These are phyloP conservation scores for Turnix velox DNA, from an alignment of 2,113 vertebrate genomes.

Conservation along the genomic window DNA sequence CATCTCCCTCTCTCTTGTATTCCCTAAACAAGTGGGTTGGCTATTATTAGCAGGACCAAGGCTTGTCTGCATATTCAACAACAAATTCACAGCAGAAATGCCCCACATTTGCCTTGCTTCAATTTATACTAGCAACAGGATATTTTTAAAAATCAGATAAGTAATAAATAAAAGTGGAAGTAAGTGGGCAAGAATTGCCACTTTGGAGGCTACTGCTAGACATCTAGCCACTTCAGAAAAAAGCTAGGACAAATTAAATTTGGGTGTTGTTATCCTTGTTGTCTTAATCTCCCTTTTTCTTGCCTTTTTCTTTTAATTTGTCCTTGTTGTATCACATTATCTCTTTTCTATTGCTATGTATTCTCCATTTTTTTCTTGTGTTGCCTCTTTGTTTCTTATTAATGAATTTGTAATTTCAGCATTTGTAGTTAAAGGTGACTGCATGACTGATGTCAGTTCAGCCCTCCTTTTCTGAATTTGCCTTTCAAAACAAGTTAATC, in stretches of 20 bases:
- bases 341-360: not conserved
- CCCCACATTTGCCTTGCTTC: fast-evolving
- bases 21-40: not conserved
- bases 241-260: not conserved
- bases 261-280: not conserved
- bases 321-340: not conserved
- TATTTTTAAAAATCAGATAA: not conserved
- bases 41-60: not conserved
- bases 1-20: not conserved
- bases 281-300: not conserved
- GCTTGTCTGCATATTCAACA: not conserved
- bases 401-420: fast-evolving
- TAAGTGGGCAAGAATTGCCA: not conserved
- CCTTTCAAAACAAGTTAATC: conserved; percentile 7
- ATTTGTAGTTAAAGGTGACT: conserved; percentile 6
- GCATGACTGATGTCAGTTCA: conserved; percentile 9
- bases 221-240: not conserved
- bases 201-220: not conserved
- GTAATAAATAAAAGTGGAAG: not conserved
- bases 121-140: not conserved
- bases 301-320: not conserved
- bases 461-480: not conserved
- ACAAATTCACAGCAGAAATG: not conserved
- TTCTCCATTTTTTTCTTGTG: not conserved
- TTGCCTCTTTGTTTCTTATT: not conserved